Percentiles rank a stretch among this genome's conserved stretches.
phyloP scores from a whole-genome alignment of 1,140 invertebrate species.

The Ruditapes philippinarum region DNA sequence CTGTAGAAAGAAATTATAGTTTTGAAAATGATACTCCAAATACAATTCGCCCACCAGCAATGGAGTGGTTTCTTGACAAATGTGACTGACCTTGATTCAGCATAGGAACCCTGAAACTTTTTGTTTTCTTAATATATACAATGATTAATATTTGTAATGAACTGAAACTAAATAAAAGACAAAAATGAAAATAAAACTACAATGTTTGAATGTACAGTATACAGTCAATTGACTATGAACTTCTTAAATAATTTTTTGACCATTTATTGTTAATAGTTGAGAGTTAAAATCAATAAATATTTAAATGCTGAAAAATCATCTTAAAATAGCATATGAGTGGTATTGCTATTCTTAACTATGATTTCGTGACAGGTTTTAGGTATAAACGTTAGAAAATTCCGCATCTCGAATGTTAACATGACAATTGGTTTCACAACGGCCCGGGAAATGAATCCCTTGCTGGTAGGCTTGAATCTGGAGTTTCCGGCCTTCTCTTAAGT shows the following conservation, averaged over 20 bases:
- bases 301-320: slow-evolving; percentile 31
- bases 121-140: slow-evolving; percentile 36
- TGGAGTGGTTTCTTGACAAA: too few relatives aligned
- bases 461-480: too few relatives aligned
- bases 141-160: slow-evolving; percentile 39
- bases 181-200: neutral
- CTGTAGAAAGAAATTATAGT: too few relatives aligned
- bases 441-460: too few relatives aligned
- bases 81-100: too few relatives aligned
- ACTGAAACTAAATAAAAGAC: slow-evolving; percentile 25
- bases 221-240: slow-evolving; percentile 1
- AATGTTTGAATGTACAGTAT: neutral
- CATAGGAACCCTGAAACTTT: too few relatives aligned
- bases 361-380: slow-evolving; percentile 15
- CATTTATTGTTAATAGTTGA: slow-evolving; percentile 29
- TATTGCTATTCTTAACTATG: neutral
- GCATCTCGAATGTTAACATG: too few relatives aligned
- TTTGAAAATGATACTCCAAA: too few relatives aligned
- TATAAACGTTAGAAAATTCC: slow-evolving; percentile 23
- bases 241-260: slow-evolving; percentile 11
- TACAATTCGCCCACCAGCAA: too few relatives aligned
- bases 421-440: too few relatives aligned
- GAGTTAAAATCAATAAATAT: slow-evolving; percentile 38
- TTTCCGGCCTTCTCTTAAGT: too few relatives aligned
- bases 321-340: slow-evolving; percentile 22